phyloP scores from a whole-genome alignment of 2,888 invertebrate genomes.

The Trachelus iudaicus region DNA sequence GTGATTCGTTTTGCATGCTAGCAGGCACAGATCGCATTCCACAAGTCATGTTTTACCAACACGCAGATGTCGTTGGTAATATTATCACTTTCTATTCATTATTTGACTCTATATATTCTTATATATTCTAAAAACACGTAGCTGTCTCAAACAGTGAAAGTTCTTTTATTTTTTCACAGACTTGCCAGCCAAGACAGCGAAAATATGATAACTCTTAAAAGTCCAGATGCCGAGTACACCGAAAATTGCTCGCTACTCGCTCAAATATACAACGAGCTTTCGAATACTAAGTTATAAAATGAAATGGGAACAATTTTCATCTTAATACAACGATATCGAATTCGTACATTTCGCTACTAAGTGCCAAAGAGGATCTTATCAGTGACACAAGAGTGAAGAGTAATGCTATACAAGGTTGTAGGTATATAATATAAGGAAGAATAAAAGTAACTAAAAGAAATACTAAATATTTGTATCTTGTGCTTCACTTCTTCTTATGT shows the following conservation, averaged over 20 bases:
- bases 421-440: background rate
- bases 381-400: background rate
- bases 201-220: constrained; percentile 52
- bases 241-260: constrained; percentile 50
- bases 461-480: background rate
- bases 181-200: constrained; percentile 44
- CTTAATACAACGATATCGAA: constrained; percentile 25
- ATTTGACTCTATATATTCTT: background rate
- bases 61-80: constrained; percentile 50
- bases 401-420: background rate
- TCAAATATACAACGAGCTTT: constrained; percentile 60
- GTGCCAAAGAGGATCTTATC: constrained; percentile 28
- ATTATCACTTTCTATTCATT: background rate
- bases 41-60: constrained; percentile 45
- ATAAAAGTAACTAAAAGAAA: background rate
- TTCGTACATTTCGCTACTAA: constrained; percentile 33
- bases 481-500: too few relatives aligned
- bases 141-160: background rate
- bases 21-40: constrained; percentile 53
- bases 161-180: constrained; percentile 37
- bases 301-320: constrained; percentile 41
- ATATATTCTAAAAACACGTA: background rate
- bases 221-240: constrained; percentile 46
- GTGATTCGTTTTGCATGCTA: constrained; percentile 52
- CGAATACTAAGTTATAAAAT: constrained; percentile 57